These are phyloP conservation scores for Danaus melanippus DNA, from an alignment of 1,140 invertebrate genomes.

Conservation along the genomic window DNA sequence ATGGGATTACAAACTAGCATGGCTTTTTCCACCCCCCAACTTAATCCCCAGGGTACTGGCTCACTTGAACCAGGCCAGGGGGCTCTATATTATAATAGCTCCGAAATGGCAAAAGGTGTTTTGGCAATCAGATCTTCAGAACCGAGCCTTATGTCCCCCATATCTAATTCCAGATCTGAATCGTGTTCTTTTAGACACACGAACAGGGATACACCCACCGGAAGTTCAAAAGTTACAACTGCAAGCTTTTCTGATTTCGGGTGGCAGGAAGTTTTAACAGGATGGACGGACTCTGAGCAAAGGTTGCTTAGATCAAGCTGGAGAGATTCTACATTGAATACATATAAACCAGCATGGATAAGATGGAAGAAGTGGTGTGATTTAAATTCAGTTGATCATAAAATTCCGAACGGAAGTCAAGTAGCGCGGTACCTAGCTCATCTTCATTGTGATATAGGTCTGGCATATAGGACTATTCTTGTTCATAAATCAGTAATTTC, in stretches of 20 bases:
- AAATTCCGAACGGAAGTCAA: conserved; percentile 4
- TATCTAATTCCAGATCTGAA: conserved; percentile 17
- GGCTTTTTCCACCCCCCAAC: conserved; percentile 43
- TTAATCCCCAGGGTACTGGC: conserved; percentile 23
- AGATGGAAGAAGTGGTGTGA: conserved; percentile 9
- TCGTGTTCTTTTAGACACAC: conserved; percentile 18
- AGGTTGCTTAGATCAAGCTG: neutral
- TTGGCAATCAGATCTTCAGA: conserved; percentile 25
- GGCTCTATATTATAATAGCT: conserved; percentile 21
- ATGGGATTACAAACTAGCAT: conserved; percentile 40
- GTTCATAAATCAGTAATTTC: no score
- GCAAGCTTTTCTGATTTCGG: conserved; percentile 9
- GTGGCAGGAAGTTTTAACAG: conserved; percentile 7
- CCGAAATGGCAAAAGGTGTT: conserved; percentile 31
- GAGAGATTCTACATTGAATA: conserved; percentile 7
- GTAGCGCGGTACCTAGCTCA: no score
- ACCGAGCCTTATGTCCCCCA: conserved; percentile 24
- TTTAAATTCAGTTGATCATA: conserved; percentile 10
- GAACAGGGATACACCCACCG: conserved; percentile 12
- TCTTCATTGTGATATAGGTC: no score
- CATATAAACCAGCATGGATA: conserved; percentile 8
- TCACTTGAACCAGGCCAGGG: conserved; percentile 19
- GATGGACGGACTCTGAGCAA: no score
- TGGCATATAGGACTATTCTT: no score
- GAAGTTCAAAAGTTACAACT: conserved; percentile 6